Evolutionary conservation across 1,140 invertebrate genomes (phyloP).

Genomic region (Helicoverpa zea): DNA sequence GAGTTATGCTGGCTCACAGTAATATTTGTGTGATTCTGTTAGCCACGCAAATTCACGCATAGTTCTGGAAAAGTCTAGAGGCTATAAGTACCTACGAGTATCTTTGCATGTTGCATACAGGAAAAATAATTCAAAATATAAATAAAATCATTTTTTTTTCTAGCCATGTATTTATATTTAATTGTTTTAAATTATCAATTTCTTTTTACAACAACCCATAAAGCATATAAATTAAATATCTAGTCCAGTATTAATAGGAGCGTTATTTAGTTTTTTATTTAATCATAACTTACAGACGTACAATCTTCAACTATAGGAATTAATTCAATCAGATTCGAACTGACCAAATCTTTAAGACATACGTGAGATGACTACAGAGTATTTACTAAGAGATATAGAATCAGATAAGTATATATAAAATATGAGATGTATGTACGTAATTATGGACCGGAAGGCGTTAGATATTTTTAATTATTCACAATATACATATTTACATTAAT

Average conservation of each 20-base stretch:
- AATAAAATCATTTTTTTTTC: no score
- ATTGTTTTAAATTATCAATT: neutral
- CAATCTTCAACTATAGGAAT: neutral
- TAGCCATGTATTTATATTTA: no score
- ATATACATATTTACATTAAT: no score
- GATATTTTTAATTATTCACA: no score
- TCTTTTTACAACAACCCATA: neutral
- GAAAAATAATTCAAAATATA: no score
- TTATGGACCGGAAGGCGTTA: constrained; percentile 50
- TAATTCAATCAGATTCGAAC: neutral
- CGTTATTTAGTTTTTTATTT: neutral
- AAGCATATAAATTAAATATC: constrained; percentile 2
- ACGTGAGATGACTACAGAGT: neutral
- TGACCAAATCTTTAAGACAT: neutral
- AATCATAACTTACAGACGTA: neutral
- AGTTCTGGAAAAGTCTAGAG: no score
- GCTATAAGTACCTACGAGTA: no score
- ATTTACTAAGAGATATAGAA: neutral
- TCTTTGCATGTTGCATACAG: no score
- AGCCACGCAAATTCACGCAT: no score
- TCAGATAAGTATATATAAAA: constrained; percentile 26
- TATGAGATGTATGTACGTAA: constrained; percentile 42
- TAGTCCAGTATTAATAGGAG: neutral
- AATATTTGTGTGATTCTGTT: constrained; percentile 25
- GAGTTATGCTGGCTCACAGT: neutral